A percentile compares a stretch with the other conserved stretches of the same genome.
phyloP scores from a whole-genome alignment of 2,797 vertebrate species.

The Poeciliopsis infans region DNA sequence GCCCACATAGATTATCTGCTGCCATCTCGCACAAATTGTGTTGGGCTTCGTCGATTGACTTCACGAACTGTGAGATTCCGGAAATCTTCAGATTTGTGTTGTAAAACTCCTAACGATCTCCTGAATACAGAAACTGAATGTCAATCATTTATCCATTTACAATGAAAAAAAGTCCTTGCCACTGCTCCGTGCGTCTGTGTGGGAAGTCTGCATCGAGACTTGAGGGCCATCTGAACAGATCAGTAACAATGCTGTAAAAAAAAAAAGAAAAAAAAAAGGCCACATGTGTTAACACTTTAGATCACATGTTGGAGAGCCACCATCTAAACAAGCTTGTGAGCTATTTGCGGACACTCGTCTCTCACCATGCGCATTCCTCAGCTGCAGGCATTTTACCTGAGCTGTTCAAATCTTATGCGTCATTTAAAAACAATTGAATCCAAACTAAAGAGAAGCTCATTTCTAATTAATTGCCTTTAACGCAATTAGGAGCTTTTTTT shows the following conservation, averaged over 20 bases:
- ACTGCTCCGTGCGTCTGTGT: slow-evolving; percentile 1
- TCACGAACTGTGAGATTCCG: not conserved
- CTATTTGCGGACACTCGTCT: slow-evolving; percentile 59
- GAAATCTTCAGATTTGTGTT: slow-evolving; percentile 15
- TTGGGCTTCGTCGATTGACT: slow-evolving; percentile 22
- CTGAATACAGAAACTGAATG: slow-evolving; percentile 1
- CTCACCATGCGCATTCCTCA: slow-evolving; percentile 15
- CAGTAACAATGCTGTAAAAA: slow-evolving; percentile 38
- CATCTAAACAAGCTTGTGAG: slow-evolving; percentile 51
- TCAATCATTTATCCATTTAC: not conserved
- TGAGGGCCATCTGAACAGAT: slow-evolving; percentile 43
- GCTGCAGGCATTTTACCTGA: slow-evolving; percentile 11
- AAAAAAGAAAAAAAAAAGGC: slow-evolving; percentile 38
- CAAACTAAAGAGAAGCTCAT: not conserved
- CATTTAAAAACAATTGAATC: not conserved
- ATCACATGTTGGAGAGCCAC: slow-evolving; percentile 71
- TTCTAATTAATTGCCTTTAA: slow-evolving; percentile 43
- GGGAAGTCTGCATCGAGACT: slow-evolving; percentile 15
- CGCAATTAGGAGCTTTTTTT: slow-evolving; percentile 22
- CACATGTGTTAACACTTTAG: slow-evolving; percentile 77
- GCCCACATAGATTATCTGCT: slow-evolving; percentile 15
- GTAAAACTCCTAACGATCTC: slow-evolving; percentile 10
- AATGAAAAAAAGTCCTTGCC: slow-evolving; percentile 2
- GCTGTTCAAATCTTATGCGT: not conserved
- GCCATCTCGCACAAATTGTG: slow-evolving; percentile 12